Percentiles rank a stretch among this genome's conserved stretches.
phyloP scores from a whole-genome alignment of 2,113 vertebrate genomes.

The Macquaria ambigua region DNA sequence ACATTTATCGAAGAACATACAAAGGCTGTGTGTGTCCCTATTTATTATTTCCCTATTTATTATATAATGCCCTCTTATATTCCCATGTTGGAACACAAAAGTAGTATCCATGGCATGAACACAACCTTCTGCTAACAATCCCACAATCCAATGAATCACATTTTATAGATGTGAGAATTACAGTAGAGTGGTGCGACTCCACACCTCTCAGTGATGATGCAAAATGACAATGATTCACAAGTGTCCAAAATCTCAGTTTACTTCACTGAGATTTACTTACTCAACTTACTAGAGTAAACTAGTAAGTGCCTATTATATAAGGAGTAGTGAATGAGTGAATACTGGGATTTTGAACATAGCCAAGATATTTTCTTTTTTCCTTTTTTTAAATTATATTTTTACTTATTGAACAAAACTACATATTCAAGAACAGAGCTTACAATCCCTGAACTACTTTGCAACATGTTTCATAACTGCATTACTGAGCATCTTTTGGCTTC shows the following conservation, averaged over 20 bases:
- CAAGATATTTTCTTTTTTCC: not conserved
- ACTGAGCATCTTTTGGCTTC: constrained; percentile 16
- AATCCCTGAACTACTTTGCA: not conserved
- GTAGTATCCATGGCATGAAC: not conserved
- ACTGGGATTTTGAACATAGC: not conserved
- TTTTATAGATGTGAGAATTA: constrained; percentile 1
- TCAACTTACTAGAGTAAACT: not conserved
- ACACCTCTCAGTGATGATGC: not conserved
- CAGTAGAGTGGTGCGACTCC: not conserved
- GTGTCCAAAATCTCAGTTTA: not conserved
- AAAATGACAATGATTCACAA: not conserved
- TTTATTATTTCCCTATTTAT: too few species aligned
- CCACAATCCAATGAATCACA: not conserved
- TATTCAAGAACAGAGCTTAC: not conserved
- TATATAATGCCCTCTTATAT: not conserved
- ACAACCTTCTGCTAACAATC: not conserved
- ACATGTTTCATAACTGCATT: not conserved
- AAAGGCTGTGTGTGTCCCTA: not conserved
- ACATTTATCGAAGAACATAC: not conserved
- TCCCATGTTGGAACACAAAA: not conserved
- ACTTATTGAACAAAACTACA: not conserved
- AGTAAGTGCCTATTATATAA: not conserved
- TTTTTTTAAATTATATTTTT: not conserved
- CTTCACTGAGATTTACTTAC: not conserved
- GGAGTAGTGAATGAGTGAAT: not conserved